phyloP scores from a whole-genome alignment of 2,888 invertebrate species.

The Noctua pronuba region DNA sequence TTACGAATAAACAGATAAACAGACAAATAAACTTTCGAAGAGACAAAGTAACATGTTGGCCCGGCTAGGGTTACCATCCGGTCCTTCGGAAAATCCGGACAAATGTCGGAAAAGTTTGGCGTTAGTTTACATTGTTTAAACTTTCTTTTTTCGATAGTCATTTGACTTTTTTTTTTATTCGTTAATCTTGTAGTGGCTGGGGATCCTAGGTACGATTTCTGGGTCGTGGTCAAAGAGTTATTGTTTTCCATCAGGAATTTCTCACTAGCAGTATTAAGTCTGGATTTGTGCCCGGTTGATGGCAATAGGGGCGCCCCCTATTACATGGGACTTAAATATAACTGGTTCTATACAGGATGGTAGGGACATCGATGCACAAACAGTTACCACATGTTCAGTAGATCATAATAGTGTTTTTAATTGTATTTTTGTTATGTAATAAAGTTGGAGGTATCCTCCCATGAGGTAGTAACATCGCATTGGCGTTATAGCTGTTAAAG shows the following conservation, averaged over 20 bases:
- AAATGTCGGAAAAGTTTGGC: neutral
- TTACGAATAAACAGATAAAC: constrained; percentile 38
- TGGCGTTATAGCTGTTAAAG: too few relatives aligned
- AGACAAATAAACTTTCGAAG: constrained; percentile 45
- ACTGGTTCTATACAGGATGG: neutral
- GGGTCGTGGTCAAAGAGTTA: neutral
- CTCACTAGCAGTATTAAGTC: neutral
- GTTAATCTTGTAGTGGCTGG: too few relatives aligned
- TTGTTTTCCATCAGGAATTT: neutral
- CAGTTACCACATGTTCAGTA: too few relatives aligned
- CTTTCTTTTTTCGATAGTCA: neutral
- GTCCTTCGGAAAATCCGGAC: neutral
- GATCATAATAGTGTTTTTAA: too few relatives aligned
- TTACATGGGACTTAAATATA: neutral
- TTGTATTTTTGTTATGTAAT: too few relatives aligned
- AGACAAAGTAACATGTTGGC: constrained; percentile 40
- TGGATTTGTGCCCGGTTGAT: neutral
- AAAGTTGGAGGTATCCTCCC: too few relatives aligned
- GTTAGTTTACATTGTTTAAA: neutral
- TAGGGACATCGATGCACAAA: too few relatives aligned
- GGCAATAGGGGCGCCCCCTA: neutral
- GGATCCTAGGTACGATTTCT: neutral
- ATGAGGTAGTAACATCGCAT: too few relatives aligned
- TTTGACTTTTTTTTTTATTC: neutral
- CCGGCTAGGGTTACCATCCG: neutral